A percentile compares a stretch with the other conserved stretches of the same genome.
Evolutionary conservation across 1,140 invertebrate species (phyloP).

Genomic region (Drosophila gunungcola): DNA sequence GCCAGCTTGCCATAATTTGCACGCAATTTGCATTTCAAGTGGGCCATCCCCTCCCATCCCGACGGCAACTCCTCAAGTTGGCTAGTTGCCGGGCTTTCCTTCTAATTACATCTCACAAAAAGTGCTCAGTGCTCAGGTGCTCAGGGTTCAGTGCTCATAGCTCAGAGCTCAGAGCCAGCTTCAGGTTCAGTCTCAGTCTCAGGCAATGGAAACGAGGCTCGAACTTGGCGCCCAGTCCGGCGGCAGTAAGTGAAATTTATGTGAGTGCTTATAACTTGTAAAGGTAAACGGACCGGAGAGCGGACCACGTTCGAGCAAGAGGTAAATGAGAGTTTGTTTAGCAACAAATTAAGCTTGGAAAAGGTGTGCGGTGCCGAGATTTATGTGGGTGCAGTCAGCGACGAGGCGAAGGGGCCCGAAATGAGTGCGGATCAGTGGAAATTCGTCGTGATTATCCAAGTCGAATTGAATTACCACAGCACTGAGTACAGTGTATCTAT

Average conservation of each 20-base stretch:
- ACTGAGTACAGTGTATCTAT: not conserved
- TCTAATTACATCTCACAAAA: conserved; percentile 74
- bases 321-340: conserved; percentile 51
- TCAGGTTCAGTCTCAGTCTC: conserved; percentile 4
- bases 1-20: conserved; percentile 80
- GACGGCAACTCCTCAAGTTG: conserved; percentile 34
- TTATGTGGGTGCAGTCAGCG: conserved; percentile 39
- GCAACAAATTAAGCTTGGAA: conserved; percentile 57
- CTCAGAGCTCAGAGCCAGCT: conserved; percentile 36
- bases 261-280: conserved; percentile 76
- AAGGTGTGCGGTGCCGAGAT: conserved; percentile 51
- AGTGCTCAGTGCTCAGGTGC: conserved; percentile 32
- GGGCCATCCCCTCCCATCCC: conserved; percentile 51
- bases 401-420: too few species aligned
- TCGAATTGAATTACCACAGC: conserved; percentile 19
- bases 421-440: not conserved
- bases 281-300: conserved; percentile 47
- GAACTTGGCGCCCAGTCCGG: conserved; percentile 50
- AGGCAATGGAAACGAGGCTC: not conserved
- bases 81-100: conserved; percentile 37
- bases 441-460: conserved; percentile 19
- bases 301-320: conserved; percentile 2
- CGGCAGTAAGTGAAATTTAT: conserved; percentile 73
- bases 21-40: conserved; percentile 83
- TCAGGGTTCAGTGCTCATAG: conserved; percentile 43